Percentiles rank a stretch among this genome's conserved stretches.
phyloP scores from a whole-genome alignment of 2,113 vertebrate species.

The Hiodon tergisus region DNA sequence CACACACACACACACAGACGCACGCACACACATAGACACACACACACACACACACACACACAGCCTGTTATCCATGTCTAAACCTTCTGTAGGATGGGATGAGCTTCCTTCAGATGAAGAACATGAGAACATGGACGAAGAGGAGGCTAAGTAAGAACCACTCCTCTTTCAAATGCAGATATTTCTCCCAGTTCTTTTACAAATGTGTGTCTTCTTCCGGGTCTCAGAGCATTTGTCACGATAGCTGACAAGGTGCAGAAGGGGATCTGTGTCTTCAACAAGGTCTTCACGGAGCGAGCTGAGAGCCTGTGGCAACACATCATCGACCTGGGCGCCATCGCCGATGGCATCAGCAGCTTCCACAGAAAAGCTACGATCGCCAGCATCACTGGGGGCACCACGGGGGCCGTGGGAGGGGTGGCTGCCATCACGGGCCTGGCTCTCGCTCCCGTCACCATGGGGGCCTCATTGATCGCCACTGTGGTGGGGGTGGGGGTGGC shows the following conservation, averaged over 20 bases:
- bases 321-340: slow-evolving; percentile 49
- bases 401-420: slow-evolving; percentile 57
- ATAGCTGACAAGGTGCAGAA: slow-evolving; percentile 56
- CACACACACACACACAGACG: too few relatives aligned
- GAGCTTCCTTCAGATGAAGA: too few relatives aligned
- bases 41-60: too few relatives aligned
- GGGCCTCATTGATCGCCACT: slow-evolving; percentile 54
- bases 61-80: too few relatives aligned
- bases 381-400: slow-evolving; percentile 59
- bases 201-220: too few relatives aligned
- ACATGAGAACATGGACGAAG: too few relatives aligned
- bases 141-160: too few relatives aligned
- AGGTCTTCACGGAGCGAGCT: slow-evolving; percentile 58
- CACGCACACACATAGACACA: too few relatives aligned
- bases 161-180: too few relatives aligned
- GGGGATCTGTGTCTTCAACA: slow-evolving; percentile 60
- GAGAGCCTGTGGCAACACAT: slow-evolving; percentile 64
- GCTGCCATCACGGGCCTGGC: slow-evolving; percentile 58
- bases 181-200: too few relatives aligned
- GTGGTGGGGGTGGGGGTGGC: slow-evolving; percentile 57
- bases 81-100: too few relatives aligned
- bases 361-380: slow-evolving; percentile 60
- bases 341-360: slow-evolving; percentile 54
- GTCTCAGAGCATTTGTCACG: slow-evolving; percentile 49
- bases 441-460: slow-evolving; percentile 56